Evolutionary conservation across 1,140 invertebrate genomes (phyloP), one percentile per base, ranked within the genome.

Genomic region (Drosophila quadrilineata): DNA sequence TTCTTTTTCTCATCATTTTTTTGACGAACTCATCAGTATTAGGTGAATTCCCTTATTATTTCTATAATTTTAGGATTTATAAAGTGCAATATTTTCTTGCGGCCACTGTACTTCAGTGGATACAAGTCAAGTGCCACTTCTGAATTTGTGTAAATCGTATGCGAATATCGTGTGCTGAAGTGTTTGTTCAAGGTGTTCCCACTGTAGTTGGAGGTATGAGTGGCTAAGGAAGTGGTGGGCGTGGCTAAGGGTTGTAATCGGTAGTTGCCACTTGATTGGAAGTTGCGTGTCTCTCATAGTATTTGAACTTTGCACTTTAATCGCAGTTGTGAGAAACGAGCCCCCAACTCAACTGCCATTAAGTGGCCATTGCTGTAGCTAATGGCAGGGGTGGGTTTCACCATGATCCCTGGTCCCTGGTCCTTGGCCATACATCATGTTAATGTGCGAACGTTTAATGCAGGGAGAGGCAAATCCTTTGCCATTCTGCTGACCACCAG

Each of bases 361-460:
- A 62, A 71, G 56, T 71, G 68, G 67, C 64, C 29, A 57, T 71
- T 52, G 52, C 64, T 71, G 69, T 48, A 26, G 64, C 64, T 71
- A 71, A 71, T 71, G 56, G 63, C 10, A 50, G 28, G 29, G 26
- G 45, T 53, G 29, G 43, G 49, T 24, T 40, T 57, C 31, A 14
- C 24, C n/a, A n/a, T n/a, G n/a, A n/a, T n/a, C 19, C 26, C 43
- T 40, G 16, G 17, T 10, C 6, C 24, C 46, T 41, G 54, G 26
- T 17, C 41, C 21, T 16, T 38, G 31, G 41, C 49, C 66, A 70
- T 70, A 65, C 53, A 70, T 70, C 67, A 70, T 65, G 67, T 53
- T 59, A 71, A 71, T 71, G 67, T 31, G 62, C 53, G 28, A 66
- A 52, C 67, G 62, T 71, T 71, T 71, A 71, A 54, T 64, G 48